Evolutionary conservation across 2,113 vertebrate species (phyloP), one percentile per base, ranked within the genome.

Genomic region (Platysteira castanea): DNA sequence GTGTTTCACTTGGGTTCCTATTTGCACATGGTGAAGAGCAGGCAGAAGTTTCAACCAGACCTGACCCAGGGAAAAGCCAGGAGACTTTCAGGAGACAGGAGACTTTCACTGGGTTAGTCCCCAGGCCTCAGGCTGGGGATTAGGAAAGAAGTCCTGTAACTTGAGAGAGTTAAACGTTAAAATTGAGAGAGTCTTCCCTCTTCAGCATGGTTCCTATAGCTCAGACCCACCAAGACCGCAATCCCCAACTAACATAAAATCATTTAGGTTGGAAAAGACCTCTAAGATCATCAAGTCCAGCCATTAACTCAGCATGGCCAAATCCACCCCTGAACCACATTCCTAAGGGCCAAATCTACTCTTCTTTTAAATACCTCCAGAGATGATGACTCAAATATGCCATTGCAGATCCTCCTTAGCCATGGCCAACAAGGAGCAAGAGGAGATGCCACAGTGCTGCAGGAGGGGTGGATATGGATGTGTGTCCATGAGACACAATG

Each of bases 401-500:
- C 46, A 53, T 7, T 49, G 35, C 79, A 82, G 31, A n/a, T 39
- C 37, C 35, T 71, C 26, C 53, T 41, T 84, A 69, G 24, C 46
- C 49, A 21, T 30, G 33, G 33, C 15, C 1, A 3, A 35, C 21
- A 27, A 75, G 74, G 21, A 82, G 35, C 42, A 77, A 93, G 64
- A 77, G 49, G 13, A 57, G 37, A 77, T 7, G 13, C 11, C 33
- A 63, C 21, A 24, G 6, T 39, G 24, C 15, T 70, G 33, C n/a
- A 33, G 22, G 30, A 70, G 9, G 26, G 35, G 33, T 39, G 23
- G 44, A 46, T 50, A 30, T 1, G 1, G 50, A 37, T 23, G 23
- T 12, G 7, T 16, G 10, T 22, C 46, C 47, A 21, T 1, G 3
- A 82, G 57, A 42, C 19, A 42, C 2, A 27, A 73, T 3, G 0